Evolutionary conservation across 2,113 vertebrate genomes (phyloP), one percentile per base, ranked within the genome.

Genomic region (Stictonetta naevosa): DNA sequence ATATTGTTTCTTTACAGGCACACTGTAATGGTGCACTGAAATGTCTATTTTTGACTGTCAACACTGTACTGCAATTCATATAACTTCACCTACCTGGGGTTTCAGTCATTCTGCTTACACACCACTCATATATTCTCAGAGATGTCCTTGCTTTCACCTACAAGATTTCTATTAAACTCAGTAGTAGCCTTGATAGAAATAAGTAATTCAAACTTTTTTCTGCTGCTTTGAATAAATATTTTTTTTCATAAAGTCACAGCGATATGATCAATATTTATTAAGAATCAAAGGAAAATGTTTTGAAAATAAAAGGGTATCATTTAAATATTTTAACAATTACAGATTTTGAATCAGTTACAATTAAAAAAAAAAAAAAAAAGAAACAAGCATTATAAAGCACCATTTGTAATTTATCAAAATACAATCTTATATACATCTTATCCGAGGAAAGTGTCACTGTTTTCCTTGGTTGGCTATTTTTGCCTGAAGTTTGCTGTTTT

Each of bases 111-210:
- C 71, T 76, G 19, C 67, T 79, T 66, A 36, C 48, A 71, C 52
- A 36, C 13, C 19, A 20, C 23, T 66, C 56, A 38, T 23, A 66
- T 33, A 26, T 33, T 90, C 71, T 74, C 53, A 83, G 29, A 33
- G 78, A 78, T 86, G 78, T 20, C 83, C 55, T 95, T 93, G 52
- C 10, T 88, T 88, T 96, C 72, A 90, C 67, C 68, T 93, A 67
- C 52, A 26, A 0, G 1, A 13, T 46, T 93, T 53, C 44, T 62
- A 22, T 74, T 83, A 28, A 73, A 93, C 23, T 58, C 67, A 73
- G 48, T 38, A 60, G 16, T 5, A 53, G 23, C 60, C 19, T 3
- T 73, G 38, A 74, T 18, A 69, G 26, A 44, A 93, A 44, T 28
- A 88, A 58, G 16, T 19, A 3, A 83, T 8, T 34, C 5, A 87